Percentiles rank a stretch among this genome's conserved stretches.
phyloP scores from a whole-genome alignment of 1,140 invertebrate species.

The Neotoxoptera formosana region DNA sequence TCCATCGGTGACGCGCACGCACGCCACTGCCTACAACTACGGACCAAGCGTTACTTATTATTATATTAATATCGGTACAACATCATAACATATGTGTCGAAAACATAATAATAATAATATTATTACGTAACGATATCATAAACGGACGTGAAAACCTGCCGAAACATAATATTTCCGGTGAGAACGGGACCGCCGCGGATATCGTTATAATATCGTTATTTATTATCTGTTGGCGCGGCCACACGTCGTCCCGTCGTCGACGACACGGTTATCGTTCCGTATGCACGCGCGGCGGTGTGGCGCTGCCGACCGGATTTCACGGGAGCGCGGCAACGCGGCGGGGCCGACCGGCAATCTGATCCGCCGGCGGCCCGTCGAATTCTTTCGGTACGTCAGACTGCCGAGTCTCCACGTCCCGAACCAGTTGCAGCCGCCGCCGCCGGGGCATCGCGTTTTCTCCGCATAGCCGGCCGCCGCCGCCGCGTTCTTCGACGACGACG shows the following conservation, averaged over 20 bases:
- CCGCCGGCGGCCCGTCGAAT: slow-evolving; percentile 48
- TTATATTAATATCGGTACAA: no score
- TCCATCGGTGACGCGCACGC: no score
- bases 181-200: background rate
- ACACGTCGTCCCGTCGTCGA: background rate
- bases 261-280: slow-evolving; percentile 40
- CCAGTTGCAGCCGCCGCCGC: slow-evolving; percentile 3
- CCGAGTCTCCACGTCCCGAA: slow-evolving; percentile 24
- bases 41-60: no score
- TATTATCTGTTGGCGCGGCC: slow-evolving; percentile 3
- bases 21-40: background rate
- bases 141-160: background rate
- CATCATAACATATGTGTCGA: background rate
- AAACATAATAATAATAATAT: background rate
- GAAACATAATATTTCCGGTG: slow-evolving; percentile 25
- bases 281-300: slow-evolving; percentile 21
- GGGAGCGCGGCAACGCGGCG: slow-evolving; percentile 57
- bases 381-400: slow-evolving; percentile 54
- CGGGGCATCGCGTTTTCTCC: background rate
- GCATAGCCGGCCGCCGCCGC: background rate
- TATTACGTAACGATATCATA: background rate
- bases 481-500: background rate
- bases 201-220: slow-evolving; percentile 13
- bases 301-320: slow-evolving; percentile 57
- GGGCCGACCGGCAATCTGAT: slow-evolving; percentile 55